Evolutionary conservation across 1,140 invertebrate genomes (phyloP), one percentile per base, ranked within the genome.

Genomic region (Sesamia nonagrioides): DNA sequence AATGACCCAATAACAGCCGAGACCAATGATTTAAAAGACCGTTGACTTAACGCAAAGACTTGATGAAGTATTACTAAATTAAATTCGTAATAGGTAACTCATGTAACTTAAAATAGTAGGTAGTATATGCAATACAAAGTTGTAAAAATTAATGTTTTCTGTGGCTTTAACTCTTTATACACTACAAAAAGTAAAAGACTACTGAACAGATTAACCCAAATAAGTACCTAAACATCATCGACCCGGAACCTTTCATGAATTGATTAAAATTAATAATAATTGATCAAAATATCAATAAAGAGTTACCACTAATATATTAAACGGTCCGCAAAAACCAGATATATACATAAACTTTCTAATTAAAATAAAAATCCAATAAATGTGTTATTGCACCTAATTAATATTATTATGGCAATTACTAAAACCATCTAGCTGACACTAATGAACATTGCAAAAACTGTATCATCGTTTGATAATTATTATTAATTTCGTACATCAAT

Each of bases 351-450:
- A 15, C 21, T 58, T 73, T 71, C 68, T 73, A 73, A 73, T 73
- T 73, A 73, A 73, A 73, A 56, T 1, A 9, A 58, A n/a, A 27
- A 11, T 58, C 13, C 3, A 50, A 13, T 50, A 11, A 6, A 50
- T 3, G 18, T 54, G 58, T 42, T 73, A 54, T 35, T 72, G 18
- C 42, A 42, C 35, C 27, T 58, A 73, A 73, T 73, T 58, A 37
- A 73, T 58, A 58, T 27, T 56, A 40, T 27, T 40, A 58, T 58
- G 15, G 45, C 45, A 72, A 72, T 72, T 72, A 72, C 54, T 54
- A 72, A 72, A 72, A 72, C 68, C 48, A 71, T 54, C 68, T 72
- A 54, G 33, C 50, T 72, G 68, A 72, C 48, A 72, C 50, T 72
- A 72, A 56, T 72, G 50, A 35, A n/a, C 15, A 11, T 72, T 54